Evolutionary conservation across 2,797 vertebrate species (phyloP).

Genomic region (Taeniopygia guttata): DNA sequence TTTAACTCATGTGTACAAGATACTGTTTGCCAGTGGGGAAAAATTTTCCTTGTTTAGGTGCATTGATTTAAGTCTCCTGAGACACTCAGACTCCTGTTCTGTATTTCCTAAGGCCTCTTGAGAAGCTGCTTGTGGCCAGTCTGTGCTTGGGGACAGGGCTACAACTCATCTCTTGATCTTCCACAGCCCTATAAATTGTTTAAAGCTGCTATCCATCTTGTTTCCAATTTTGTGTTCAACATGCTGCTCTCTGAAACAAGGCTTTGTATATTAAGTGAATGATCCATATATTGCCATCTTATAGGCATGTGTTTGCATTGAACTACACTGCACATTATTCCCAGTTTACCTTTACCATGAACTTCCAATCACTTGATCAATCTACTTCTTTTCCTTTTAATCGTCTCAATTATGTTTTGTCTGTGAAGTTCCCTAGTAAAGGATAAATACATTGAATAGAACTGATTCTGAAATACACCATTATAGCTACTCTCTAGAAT

Average conservation of each 20-base stretch:
- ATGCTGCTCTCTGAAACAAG: neutral
- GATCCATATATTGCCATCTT: neutral
- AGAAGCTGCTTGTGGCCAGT: neutral
- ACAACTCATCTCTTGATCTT: neutral
- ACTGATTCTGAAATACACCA: neutral
- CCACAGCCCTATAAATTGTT: neutral
- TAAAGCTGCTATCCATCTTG: neutral
- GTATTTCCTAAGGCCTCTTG: neutral
- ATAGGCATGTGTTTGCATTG: neutral
- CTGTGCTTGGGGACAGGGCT: neutral
- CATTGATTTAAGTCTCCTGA: neutral
- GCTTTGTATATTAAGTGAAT: neutral
- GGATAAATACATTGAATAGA: conserved; percentile 4
- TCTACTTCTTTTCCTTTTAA: neutral
- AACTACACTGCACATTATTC: neutral
- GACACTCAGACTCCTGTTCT: neutral
- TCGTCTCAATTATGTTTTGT: neutral
- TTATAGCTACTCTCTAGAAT: neutral
- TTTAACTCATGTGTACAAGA: neutral
- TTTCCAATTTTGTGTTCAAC: neutral
- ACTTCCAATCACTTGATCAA: neutral
- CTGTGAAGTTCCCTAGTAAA: neutral
- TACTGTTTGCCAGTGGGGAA: neutral
- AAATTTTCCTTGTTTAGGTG: neutral
- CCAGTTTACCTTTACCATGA: neutral